A percentile compares a stretch with the other conserved stretches of the same genome.
Conservation (phyloP, 2,888 invertebrate species). For the Coecobrya sp. region DNA sequence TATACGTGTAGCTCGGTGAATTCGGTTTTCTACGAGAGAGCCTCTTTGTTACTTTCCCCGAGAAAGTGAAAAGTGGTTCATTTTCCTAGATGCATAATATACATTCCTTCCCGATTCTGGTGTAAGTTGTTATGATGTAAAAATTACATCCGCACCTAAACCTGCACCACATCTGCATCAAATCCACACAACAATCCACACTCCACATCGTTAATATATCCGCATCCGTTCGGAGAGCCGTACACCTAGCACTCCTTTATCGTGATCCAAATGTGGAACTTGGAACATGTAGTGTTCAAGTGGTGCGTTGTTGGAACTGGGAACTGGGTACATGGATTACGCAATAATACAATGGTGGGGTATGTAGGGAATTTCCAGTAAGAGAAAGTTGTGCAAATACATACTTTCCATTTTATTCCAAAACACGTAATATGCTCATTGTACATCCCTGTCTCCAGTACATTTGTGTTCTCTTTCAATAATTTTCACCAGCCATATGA, state of each 20-base stretch:
- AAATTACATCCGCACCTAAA: conserved; percentile 19
- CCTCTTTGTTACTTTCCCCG: conserved; percentile 7
- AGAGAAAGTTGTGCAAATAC: not conserved
- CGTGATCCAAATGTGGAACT: conserved; percentile 38
- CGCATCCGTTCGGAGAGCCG: conserved; percentile 42
- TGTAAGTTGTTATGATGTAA: not conserved
- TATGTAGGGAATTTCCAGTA: conserved; percentile 18
- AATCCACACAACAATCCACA: conserved; percentile 18
- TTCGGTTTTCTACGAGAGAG: too few relatives aligned
- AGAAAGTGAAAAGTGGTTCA: not conserved
- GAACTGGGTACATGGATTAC: not conserved
- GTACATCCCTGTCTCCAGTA: too few relatives aligned
- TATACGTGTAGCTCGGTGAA: too few relatives aligned
- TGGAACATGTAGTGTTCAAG: conserved; percentile 25
- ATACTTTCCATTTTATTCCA: conserved; percentile 33
- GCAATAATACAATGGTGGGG: conserved; percentile 47
- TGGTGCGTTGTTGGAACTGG: not conserved
- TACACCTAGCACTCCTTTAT: conserved; percentile 12
- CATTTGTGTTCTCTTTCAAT: not conserved
- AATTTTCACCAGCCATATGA: conserved; percentile 14
- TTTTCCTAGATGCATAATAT: not conserved
- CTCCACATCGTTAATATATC: conserved; percentile 33
- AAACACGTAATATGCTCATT: not conserved
- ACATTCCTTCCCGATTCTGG: not conserved
- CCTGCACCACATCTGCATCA: conserved; percentile 56